Conservation (phyloP, 2,888 invertebrate genomes). For the Pharmacophagus antenor region DNA sequence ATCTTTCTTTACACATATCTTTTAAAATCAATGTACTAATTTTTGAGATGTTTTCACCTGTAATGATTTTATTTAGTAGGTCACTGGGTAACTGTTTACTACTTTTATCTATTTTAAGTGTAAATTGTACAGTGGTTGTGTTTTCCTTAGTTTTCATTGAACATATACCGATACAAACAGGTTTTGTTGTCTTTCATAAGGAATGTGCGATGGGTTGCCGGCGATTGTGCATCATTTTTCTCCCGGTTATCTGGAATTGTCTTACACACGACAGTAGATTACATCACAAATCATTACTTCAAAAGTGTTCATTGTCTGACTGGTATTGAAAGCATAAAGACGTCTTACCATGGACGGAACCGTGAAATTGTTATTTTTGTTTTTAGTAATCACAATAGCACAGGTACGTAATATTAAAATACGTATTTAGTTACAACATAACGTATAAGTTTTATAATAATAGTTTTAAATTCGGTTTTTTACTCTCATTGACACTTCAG, state of each 20-base stretch:
- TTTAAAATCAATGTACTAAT: too few species aligned
- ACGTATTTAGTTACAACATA: too few species aligned
- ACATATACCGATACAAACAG: background rate
- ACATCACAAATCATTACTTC: background rate
- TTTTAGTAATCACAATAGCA: background rate
- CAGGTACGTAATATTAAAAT: constrained; percentile 13
- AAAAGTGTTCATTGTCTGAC: background rate
- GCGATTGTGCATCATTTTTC: constrained; percentile 1
- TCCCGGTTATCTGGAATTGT: background rate
- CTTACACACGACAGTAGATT: background rate
- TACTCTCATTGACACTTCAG: background rate
- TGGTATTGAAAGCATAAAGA: background rate
- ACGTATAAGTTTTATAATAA: background rate
- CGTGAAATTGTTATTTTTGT: constrained; percentile 13
- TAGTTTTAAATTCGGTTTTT: background rate
- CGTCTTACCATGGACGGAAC: constrained; percentile 12
- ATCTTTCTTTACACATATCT: too few species aligned
- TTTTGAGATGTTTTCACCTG: too few species aligned
- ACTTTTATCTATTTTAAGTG: background rate
- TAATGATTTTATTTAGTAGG: too few species aligned
- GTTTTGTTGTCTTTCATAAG: background rate
- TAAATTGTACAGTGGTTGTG: background rate
- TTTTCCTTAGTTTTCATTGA: background rate
- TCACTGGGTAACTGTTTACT: background rate
- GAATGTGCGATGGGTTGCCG: background rate